These are phyloP conservation scores for Intellagama lesueurii DNA, from an alignment of 2,797 vertebrate species.

Conservation along the genomic window DNA sequence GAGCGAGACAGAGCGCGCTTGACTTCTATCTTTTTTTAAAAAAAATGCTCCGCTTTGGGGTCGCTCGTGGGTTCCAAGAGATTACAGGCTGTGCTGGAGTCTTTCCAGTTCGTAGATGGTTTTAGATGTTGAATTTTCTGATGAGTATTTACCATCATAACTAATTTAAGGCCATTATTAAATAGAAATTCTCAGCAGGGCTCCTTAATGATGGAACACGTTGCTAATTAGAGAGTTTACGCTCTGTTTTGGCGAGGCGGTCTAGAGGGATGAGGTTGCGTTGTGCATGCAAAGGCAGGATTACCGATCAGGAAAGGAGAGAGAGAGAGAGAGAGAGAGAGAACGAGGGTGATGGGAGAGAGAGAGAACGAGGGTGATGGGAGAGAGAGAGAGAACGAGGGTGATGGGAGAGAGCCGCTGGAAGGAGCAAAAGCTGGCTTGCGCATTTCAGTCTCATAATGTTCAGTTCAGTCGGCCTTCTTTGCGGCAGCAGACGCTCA, in stretches of 20 bases:
- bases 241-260: slow-evolving; percentile 76
- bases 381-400: too few relatives aligned
- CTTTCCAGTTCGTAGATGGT: slow-evolving; percentile 75
- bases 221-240: slow-evolving; percentile 78
- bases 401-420: background rate
- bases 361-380: too few relatives aligned
- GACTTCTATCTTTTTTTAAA: background rate
- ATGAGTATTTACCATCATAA: slow-evolving; percentile 82
- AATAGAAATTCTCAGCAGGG: slow-evolving; percentile 82
- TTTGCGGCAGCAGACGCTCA: background rate
- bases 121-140: slow-evolving; percentile 80
- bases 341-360: too few relatives aligned
- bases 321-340: background rate
- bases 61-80: slow-evolving; percentile 74
- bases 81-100: slow-evolving; percentile 76
- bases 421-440: background rate
- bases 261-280: slow-evolving; percentile 64
- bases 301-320: slow-evolving; percentile 61
- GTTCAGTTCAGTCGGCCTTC: background rate
- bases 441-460: slow-evolving; percentile 69
- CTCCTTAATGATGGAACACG: slow-evolving; percentile 75
- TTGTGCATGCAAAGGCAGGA: slow-evolving; percentile 73
- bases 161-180: slow-evolving; percentile 82
- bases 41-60: slow-evolving; percentile 66
- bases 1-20: background rate